A percentile compares a stretch with the other conserved stretches of the same genome.
These are phyloP conservation scores for Argyrosomus regius DNA, from an alignment of 2,797 vertebrate species.

Conservation along the genomic window DNA sequence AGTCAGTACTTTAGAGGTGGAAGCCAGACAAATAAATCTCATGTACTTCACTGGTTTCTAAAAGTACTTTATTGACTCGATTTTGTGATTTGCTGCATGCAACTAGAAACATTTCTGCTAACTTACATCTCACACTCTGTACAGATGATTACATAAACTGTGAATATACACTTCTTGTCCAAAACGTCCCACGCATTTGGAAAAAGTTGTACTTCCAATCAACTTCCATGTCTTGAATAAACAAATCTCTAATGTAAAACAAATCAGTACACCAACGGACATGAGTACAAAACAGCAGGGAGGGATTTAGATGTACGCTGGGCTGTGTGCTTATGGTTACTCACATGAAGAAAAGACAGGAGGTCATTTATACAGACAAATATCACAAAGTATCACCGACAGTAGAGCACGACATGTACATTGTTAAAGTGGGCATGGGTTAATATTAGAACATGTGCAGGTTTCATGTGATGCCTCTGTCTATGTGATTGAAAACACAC, in stretches of 20 bases:
- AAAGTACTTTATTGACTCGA: constrained; percentile 70
- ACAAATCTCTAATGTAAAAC: constrained; percentile 32
- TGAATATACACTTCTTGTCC: constrained; percentile 46
- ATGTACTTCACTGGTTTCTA: constrained; percentile 33
- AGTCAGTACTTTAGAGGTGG: neutral
- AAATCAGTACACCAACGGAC: constrained; percentile 42
- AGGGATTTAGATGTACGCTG: neutral
- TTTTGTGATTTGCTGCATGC: constrained; percentile 64
- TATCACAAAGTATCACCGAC: constrained; percentile 26
- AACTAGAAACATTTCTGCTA: constrained; percentile 60
- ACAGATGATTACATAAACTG: constrained; percentile 57
- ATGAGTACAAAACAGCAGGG: constrained; percentile 28
- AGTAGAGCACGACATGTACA: constrained; percentile 23
- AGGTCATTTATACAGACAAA: constrained; percentile 7
- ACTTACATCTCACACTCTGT: constrained; percentile 56
- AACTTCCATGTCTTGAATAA: constrained; percentile 6
- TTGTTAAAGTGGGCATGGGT: constrained; percentile 29
- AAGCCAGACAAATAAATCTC: constrained; percentile 13
- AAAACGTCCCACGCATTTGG: neutral
- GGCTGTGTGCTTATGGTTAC: constrained; percentile 16
- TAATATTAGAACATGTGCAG: constrained; percentile 33
- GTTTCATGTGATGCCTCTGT: constrained; percentile 50
- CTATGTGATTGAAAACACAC: constrained; percentile 32
- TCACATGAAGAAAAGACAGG: constrained; percentile 2
- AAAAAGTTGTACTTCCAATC: constrained; percentile 18